phyloP scores from a whole-genome alignment of 2,113 vertebrate species.

The Theristicus caerulescens region DNA sequence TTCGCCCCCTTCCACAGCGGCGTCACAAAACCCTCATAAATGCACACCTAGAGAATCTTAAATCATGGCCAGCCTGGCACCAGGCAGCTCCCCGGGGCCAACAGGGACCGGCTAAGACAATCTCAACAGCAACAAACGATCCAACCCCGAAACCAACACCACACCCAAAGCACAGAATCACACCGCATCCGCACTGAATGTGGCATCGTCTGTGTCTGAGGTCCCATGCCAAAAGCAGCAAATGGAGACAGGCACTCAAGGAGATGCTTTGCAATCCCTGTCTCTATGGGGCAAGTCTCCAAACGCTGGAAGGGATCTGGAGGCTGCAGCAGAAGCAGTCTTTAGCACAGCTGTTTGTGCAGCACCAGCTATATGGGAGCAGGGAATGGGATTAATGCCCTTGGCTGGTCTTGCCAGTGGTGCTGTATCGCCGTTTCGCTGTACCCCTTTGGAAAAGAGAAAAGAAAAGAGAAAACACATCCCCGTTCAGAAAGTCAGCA shows the following conservation, averaged over 20 bases:
- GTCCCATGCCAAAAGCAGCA: neutral
- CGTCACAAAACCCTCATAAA: neutral
- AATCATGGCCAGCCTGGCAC: neutral
- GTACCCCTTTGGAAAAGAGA: neutral
- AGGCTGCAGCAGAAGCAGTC: neutral
- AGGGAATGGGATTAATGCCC: neutral
- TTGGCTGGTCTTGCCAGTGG: neutral
- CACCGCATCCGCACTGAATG: neutral
- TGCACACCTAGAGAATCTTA: neutral
- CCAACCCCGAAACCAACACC: neutral
- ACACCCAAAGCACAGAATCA: neutral
- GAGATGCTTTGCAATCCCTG: neutral
- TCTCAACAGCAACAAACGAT: neutral
- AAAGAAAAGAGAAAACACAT: neutral
- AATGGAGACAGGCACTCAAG: neutral
- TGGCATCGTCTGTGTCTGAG: neutral
- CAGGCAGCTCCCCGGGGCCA: neutral
- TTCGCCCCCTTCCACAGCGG: neutral
- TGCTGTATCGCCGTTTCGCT: fast-evolving
- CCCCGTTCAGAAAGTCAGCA: neutral
- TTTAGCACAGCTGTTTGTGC: neutral
- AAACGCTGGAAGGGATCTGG: neutral
- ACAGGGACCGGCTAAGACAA: neutral
- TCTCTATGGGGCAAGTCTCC: neutral
- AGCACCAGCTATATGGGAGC: neutral